Base-by-base conservation (phyloP, 2,888 invertebrate genomes). In the Leptopilina myrica region DNA sequence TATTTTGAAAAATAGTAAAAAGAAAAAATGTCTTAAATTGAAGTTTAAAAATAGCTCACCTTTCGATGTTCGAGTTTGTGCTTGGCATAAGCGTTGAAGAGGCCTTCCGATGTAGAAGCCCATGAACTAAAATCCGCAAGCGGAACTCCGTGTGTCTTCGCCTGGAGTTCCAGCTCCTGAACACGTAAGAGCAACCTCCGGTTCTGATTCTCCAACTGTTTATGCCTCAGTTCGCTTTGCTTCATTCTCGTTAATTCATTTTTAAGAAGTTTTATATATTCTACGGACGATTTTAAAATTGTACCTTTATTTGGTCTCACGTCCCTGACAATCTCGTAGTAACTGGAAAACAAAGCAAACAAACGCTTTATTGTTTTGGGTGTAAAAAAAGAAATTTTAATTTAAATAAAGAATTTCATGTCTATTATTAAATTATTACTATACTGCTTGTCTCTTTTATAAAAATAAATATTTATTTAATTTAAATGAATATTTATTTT, bases 211-310 rank as follows among this genome's bases (percentile, higher is more conserved):
- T 98, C 98, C 79, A 97, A 94, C 91, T 97, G 95, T 84, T 96
- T 95, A 86, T 97, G 94, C 83, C 96, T 94, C 81, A 94, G 94
- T 89, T 97, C 97, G 86, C 95, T 94, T 86, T 96, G 95, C 86
- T 96, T 95, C 84, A 97, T 93, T 85, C 95, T 93, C 78, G 95
- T 95, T 79, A 96, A 94, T 91, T 95, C 95, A 87, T 93, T 94
- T 89, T 93, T 96, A 79, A 99, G 92, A 82, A 96, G 95, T 91
- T 97, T 96, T 87, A 99, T 98, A 91, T 98, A 99, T 92, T 99
- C 99, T 78, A 99, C 99, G 9, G 98, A 98, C 62, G 98, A 98
- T 92, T 98, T 98, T n/a, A 99, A 93, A 85, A 99, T 99, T 1
- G 98, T 98, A 14, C 99, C 99, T 91, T 98, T 98, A 92, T 98